A percentile compares a stretch with the other conserved stretches of the same genome.
These are phyloP conservation scores for Lepidostoma basale DNA, from an alignment of 1,140 invertebrate species.

Conservation along the genomic window DNA sequence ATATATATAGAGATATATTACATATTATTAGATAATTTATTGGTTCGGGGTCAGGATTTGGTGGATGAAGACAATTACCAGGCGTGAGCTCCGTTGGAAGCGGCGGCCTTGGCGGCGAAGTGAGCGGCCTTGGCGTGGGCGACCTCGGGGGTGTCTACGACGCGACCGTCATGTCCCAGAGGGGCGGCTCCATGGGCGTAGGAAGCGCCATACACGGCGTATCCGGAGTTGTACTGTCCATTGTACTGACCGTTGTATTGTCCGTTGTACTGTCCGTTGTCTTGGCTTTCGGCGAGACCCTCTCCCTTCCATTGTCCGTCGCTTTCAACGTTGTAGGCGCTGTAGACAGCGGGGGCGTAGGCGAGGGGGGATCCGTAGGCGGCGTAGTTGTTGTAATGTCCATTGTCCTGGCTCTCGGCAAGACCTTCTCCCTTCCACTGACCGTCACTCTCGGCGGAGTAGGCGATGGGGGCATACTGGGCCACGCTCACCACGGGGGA, in stretches of 20 bases:
- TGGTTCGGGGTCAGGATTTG: too few species aligned
- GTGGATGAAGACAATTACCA: too few species aligned
- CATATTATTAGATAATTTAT: too few species aligned
- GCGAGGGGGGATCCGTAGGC: neutral
- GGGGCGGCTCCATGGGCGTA: constrained; percentile 46
- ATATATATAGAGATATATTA: too few species aligned
- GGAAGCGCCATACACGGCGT: neutral
- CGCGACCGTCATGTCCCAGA: constrained; percentile 47
- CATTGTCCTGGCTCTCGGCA: constrained; percentile 34
- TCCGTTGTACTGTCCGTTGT: neutral
- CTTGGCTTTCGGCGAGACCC: neutral
- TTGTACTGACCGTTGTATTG: neutral
- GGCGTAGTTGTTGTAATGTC: constrained; percentile 11
- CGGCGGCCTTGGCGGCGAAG: constrained; percentile 52
- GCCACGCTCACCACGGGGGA: neutral
- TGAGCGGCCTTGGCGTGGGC: constrained; percentile 58
- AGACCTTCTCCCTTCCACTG: constrained; percentile 37
- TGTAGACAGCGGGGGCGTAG: neutral
- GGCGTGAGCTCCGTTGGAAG: constrained; percentile 41
- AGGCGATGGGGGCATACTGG: constrained; percentile 30
- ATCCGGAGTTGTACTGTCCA: neutral
- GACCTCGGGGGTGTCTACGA: constrained; percentile 58
- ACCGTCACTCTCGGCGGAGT: constrained; percentile 21
- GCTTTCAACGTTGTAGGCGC: too few species aligned
- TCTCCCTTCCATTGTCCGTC: constrained; percentile 9